Evolutionary conservation across 2,113 vertebrate genomes (phyloP).

Genomic region (Xiphorhynchus elegans): DNA sequence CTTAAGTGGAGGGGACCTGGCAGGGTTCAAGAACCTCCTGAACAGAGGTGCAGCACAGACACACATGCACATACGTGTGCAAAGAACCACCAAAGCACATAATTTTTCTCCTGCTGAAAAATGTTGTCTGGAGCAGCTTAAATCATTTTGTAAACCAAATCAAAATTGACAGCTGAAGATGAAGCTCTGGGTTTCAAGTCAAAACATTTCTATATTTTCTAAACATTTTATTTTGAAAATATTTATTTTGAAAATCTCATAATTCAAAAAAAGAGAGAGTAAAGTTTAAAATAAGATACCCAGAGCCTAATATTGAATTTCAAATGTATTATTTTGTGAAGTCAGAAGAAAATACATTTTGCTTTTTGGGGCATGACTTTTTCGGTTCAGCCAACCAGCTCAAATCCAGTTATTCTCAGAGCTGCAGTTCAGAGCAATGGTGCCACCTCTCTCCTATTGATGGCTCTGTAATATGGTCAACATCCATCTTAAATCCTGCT

Average conservation of each 20-base stretch:
- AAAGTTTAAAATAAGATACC: neutral
- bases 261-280: neutral
- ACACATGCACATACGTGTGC: neutral
- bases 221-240: slow-evolving; percentile 6
- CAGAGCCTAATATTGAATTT: neutral
- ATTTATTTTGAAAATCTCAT: neutral
- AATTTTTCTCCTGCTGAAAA: neutral
- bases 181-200: neutral
- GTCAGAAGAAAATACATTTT: neutral
- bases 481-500: neutral
- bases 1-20: neutral
- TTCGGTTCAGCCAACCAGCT: slow-evolving; percentile 35
- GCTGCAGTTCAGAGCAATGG: neutral
- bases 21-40: neutral
- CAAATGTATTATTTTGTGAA: neutral
- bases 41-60: neutral
- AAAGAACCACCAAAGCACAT: neutral
- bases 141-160: slow-evolving; percentile 11
- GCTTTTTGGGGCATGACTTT: neutral
- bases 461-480: neutral
- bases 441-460: neutral
- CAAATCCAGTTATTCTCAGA: slow-evolving; percentile 50
- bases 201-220: neutral
- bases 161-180: neutral
- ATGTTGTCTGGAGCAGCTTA: neutral